A percentile compares a stretch with the other conserved stretches of the same genome.
These are phyloP conservation scores for Macquaria ambigua DNA, from an alignment of 2,113 vertebrate genomes.

Conservation along the genomic window DNA sequence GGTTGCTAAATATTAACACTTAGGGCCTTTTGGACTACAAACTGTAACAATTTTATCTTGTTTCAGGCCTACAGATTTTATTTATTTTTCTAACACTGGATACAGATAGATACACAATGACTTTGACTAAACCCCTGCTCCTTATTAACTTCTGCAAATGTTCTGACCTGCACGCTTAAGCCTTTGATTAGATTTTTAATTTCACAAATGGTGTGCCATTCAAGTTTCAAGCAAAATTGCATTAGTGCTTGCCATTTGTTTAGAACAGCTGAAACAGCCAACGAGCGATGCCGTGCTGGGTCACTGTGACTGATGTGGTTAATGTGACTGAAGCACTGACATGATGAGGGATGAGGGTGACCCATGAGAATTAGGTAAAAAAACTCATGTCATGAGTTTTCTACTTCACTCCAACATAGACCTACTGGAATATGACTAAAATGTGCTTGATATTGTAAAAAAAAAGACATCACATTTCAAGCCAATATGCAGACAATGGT, in stretches of 20 bases:
- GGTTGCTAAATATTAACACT: background rate
- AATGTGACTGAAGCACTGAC: slow-evolving; percentile 84
- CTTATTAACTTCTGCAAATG: background rate
- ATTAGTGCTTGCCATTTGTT: slow-evolving; percentile 31
- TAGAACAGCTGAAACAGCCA: slow-evolving; percentile 54
- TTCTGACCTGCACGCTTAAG: background rate
- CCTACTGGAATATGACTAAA: slow-evolving; percentile 3
- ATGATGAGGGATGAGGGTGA: slow-evolving; percentile 82
- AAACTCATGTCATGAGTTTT: slow-evolving; percentile 52
- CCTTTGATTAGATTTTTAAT: slow-evolving; percentile 21
- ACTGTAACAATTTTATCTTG: background rate
- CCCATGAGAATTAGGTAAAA: slow-evolving; percentile 62
- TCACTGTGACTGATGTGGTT: slow-evolving; percentile 89
- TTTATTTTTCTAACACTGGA: background rate
- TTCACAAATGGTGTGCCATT: slow-evolving; percentile 66
- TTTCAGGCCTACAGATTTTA: background rate
- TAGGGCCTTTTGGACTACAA: background rate
- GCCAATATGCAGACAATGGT: slow-evolving; percentile 13
- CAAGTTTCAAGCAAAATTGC: slow-evolving; percentile 40
- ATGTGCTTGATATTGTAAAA: background rate
- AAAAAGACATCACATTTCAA: background rate
- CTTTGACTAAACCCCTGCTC: background rate
- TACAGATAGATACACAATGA: background rate
- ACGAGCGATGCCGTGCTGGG: slow-evolving; percentile 87
- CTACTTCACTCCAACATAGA: slow-evolving; percentile 7